Evolutionary conservation across 2,888 invertebrate genomes (phyloP).

Genomic region (Papilio demoleus): DNA sequence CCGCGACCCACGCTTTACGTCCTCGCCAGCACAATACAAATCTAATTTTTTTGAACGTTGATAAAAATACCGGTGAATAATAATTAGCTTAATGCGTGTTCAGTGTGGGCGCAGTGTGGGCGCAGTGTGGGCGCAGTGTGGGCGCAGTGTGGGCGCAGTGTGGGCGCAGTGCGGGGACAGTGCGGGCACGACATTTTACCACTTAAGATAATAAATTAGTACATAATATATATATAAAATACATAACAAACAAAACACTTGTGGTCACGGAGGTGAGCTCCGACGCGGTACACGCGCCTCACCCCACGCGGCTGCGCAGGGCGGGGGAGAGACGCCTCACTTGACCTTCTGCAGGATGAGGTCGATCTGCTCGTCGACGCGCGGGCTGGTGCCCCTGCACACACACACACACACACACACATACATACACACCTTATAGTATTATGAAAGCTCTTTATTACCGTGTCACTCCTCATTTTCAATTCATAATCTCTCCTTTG

Average conservation of each 20-base stretch:
- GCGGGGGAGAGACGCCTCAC: constrained; percentile 53
- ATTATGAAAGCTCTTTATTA: too few species aligned
- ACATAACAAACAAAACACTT: constrained; percentile 34
- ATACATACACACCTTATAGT: too few species aligned
- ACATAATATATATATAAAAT: constrained; percentile 5
- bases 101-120: too few species aligned
- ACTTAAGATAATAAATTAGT: neutral
- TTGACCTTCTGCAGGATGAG: constrained; percentile 86
- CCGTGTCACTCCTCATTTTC: too few species aligned
- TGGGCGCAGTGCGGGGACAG: too few species aligned
- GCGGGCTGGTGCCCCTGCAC: constrained; percentile 87
- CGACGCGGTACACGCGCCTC: neutral
- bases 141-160: too few species aligned
- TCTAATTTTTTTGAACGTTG: too few species aligned
- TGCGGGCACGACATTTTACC: neutral
- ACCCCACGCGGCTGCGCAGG: neutral
- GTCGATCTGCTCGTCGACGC: constrained; percentile 92
- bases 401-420: neutral
- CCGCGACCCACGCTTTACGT: neutral
- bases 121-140: too few species aligned
- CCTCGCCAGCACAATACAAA: too few species aligned
- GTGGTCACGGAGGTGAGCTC: constrained; percentile 9
- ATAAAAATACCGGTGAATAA: too few species aligned
- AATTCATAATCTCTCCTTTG: too few species aligned
- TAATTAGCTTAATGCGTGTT: too few species aligned